Evolutionary conservation across 2,797 vertebrate species (phyloP).

Genomic region (Diglossa cyanea): DNA sequence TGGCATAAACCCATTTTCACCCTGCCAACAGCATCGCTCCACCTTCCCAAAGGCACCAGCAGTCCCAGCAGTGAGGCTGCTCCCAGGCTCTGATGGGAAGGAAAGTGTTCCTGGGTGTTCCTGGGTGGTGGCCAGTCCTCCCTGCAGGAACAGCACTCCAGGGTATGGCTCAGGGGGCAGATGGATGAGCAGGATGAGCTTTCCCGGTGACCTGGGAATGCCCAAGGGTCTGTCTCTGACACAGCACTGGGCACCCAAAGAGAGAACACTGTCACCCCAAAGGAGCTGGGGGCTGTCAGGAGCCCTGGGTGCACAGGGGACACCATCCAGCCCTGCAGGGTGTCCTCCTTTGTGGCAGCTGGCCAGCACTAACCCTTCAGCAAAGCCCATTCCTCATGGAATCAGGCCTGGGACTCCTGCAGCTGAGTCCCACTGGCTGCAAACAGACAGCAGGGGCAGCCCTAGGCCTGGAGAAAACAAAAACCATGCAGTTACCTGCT

Average conservation of each 20-base stretch:
- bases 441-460: not conserved
- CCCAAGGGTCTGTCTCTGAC: not conserved
- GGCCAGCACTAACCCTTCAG: not conserved
- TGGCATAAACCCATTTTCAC: not conserved
- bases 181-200: not conserved
- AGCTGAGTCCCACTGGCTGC: not conserved
- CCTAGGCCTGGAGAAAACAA: not conserved
- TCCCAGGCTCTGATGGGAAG: not conserved
- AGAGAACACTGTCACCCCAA: not conserved
- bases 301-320: not conserved
- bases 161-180: not conserved
- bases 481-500: constrained; percentile 84
- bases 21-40: not conserved
- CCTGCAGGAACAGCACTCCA: rapidly evolving
- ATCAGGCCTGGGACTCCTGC: not conserved
- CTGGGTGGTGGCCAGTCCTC: not conserved
- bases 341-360: not conserved
- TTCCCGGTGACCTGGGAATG: not conserved
- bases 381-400: not conserved
- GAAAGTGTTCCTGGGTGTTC: not conserved
- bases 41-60: not conserved
- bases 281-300: not conserved
- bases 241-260: not conserved
- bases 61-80: not conserved
- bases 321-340: not conserved